Evolutionary conservation across 37 sponge, comb jelly and placozoan species (phyloP), one percentile per base, ranked within the genome.

Genomic region (Haliclona indistincta): DNA sequence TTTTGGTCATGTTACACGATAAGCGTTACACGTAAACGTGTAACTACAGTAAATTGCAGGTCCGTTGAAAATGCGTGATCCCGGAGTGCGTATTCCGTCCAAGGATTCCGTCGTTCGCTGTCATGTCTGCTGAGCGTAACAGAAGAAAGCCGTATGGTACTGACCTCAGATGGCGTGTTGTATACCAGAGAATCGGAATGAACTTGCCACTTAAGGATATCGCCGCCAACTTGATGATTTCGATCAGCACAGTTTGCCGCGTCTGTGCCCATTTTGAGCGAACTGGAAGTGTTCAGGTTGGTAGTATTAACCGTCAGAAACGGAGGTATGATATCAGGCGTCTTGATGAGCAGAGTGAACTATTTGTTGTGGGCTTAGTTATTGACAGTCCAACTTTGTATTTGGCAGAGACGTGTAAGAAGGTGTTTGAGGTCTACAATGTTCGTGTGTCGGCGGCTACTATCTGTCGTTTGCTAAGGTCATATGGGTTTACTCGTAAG

Each of bases 331-430:
- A 49, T 11, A n/a, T 60, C 7, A 11, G 62, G 23, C 15, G 25
- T 8, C 25, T 60, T 8, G 62, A 60, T 60, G 62, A 60, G 10
- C 62, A 29, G 8, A 60, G 62, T 22, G 23, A 60, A 60, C 62
- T 66, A 10, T 66, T 36, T 34, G 67, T 66, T 10, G n/a, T 66
- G 11, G 42, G 67, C 10, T 37, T 66, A 37, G 67, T 66, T 5
- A 11, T 66, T 32, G 67, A 15, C 5, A 66, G 40, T 8, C 67
- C 67, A 13, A 38, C 67, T 34, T 19, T 66, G 13, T 66, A 66
- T 34, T 34, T 66, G 10, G 15, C 7, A 35, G 67, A 66, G 42
- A 5, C 36, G 13, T 66, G 67, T 37, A 17, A 66, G 15, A 22
- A 66, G 36, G 39, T 66, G 10, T 34, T 13, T 13, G 67, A 32